These are phyloP conservation scores for Casuarius casuarius DNA, from an alignment of 2,113 vertebrate species.

Conservation along the genomic window DNA sequence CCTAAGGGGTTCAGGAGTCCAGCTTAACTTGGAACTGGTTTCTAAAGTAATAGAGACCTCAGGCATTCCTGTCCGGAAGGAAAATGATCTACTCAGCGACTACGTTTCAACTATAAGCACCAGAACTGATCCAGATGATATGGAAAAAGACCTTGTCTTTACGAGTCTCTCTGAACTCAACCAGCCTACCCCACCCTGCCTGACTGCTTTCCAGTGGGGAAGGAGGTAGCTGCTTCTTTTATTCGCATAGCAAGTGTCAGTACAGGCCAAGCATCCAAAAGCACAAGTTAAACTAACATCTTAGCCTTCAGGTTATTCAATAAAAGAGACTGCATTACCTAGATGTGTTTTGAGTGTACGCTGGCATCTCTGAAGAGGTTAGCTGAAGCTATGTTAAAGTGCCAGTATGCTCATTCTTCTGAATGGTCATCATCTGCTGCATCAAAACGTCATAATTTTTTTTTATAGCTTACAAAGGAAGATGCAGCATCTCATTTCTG, in stretches of 20 bases:
- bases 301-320: not conserved
- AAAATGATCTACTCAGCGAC: not conserved
- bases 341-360: fast-evolving
- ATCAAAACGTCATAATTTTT: not conserved
- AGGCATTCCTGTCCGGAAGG: not conserved
- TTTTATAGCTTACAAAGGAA: not conserved
- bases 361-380: not conserved
- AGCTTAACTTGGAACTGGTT: not conserved
- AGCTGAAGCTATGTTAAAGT: not conserved
- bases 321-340: not conserved
- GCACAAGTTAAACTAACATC: not conserved
- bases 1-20: not conserved
- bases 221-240: not conserved
- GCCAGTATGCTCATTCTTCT: not conserved
- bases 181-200: not conserved
- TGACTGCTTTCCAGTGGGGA: fast-evolving
- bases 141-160: not conserved
- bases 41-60: not conserved
- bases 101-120: not conserved
- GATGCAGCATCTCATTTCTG: not conserved
- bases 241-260: not conserved
- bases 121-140: not conserved
- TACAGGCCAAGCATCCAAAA: not conserved
- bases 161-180: not conserved
- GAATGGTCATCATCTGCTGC: not conserved